Conservation (phyloP, 2,797 vertebrate genomes). For the Rhabdomys pumilio region DNA sequence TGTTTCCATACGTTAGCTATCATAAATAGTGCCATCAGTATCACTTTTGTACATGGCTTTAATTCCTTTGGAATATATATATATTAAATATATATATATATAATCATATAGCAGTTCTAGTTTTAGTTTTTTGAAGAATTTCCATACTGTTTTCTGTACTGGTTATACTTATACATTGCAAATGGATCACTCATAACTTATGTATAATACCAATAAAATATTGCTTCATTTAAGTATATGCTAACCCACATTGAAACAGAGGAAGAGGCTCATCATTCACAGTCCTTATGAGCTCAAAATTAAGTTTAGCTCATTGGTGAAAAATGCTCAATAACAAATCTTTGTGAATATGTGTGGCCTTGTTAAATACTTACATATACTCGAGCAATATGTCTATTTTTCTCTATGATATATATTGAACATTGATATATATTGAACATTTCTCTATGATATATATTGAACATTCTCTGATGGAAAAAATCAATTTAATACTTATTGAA, state of each 20-base stretch:
- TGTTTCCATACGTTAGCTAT: not conserved
- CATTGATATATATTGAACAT: not conserved
- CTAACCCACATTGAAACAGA: not conserved
- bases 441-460: not conserved
- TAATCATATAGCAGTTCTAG: not conserved
- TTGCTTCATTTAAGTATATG: not conserved
- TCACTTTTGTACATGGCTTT: not conserved
- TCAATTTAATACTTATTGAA: not conserved
- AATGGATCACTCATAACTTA: not conserved
- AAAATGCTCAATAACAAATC: conserved; percentile 36
- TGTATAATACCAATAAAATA: conserved; percentile 27
- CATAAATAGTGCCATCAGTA: not conserved
- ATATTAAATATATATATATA: too few relatives aligned
- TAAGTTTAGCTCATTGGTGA: conserved; percentile 14
- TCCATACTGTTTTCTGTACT: not conserved
- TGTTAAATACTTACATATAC: not conserved
- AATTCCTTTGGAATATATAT: not conserved
- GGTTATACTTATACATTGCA: not conserved
- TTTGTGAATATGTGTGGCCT: conserved; percentile 4
- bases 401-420: too few relatives aligned
- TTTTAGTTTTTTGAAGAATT: not conserved
- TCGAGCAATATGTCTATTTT: not conserved
- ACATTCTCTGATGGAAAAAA: not conserved
- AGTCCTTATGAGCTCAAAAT: not conserved
- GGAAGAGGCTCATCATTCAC: not conserved